Evolutionary conservation across 2,113 vertebrate genomes (phyloP).

Genomic region (Sitta europaea): DNA sequence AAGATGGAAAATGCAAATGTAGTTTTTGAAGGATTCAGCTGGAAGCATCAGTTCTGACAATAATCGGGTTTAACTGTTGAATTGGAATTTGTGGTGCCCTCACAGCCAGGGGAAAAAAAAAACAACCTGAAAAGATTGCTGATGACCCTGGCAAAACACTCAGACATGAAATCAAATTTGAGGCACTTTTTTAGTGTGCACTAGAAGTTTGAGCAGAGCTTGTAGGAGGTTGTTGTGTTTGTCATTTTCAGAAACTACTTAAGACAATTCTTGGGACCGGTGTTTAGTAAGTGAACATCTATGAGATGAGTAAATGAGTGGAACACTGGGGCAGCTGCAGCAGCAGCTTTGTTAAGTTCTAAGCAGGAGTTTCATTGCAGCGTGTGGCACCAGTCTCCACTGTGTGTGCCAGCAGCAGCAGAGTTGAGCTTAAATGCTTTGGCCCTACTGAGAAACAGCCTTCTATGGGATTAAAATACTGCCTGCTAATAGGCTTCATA

Average conservation of each 20-base stretch:
- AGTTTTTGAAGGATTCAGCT: not conserved
- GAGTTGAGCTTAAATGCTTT: not conserved
- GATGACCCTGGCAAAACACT: not conserved
- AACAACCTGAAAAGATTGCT: not conserved
- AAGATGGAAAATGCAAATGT: not conserved
- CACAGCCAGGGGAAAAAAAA: fast-evolving
- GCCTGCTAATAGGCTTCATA: not conserved
- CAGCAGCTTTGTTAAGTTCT: not conserved
- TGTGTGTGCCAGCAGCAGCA: not conserved
- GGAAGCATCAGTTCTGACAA: not conserved
- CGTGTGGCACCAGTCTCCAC: not conserved
- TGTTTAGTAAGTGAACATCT: not conserved
- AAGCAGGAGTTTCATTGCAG: not conserved
- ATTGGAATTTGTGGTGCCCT: not conserved
- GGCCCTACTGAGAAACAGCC: not conserved
- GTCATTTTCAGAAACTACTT: not conserved
- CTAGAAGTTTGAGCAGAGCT: not conserved
- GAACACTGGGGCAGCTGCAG: not conserved
- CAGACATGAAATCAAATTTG: not conserved
- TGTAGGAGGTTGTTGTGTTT: not conserved
- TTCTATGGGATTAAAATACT: not conserved
- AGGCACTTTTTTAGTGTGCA: not conserved
- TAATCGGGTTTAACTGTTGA: not conserved
- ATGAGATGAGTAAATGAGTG: not conserved
- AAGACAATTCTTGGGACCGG: not conserved